Evolutionary conservation across 2,113 vertebrate genomes (phyloP), one percentile per base, ranked within the genome.

Genomic region (Atherinomorus stipes): DNA sequence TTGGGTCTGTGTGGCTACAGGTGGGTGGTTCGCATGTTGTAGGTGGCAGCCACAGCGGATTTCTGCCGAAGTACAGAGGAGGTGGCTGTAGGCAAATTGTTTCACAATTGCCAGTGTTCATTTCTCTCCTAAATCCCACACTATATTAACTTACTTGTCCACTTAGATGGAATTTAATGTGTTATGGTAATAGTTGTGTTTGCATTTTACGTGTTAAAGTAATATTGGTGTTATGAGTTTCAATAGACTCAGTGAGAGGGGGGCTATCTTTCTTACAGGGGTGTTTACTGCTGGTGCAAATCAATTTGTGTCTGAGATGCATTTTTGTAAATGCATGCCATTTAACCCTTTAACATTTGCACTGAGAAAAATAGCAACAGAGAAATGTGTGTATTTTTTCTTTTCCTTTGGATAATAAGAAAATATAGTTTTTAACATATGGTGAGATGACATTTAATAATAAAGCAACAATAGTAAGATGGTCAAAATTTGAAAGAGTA

Each of bases 11-110:
- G 78, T 85, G 79, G 68, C 89, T 90, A 88, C 89, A 91, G 90
- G 88, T 91, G 90, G 87, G 89, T 90, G 89, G 89, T 78, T 83
- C 72, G 57, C 88, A 78, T 82, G 80, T 67, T 88, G 89, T 85
- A 91, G 88, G 85, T 91, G 88, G 91, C 85, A 81, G 81, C 79
- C 81, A 54, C 80, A 73, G 88, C 66, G 83, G 91, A 89, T 83
- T 89, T 88, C 64, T 71, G 73, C 76, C 73, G 25, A 79, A 90
- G 74, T 81, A 90, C 80, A 89, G 85, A 88, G 84, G 89, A 90
- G 80, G 82, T 86, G 86, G 82, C 85, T 89, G 81, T 89, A 78
- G 87, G 87, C 82, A 88, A 80, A 81, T 71, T 77, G 67, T 81
- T 89, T 88, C 67, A 64, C 76, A 82, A 82, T 86, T 83, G 78